A percentile compares a stretch with the other conserved stretches of the same genome.
phyloP scores from a whole-genome alignment of 2,797 vertebrate genomes.

The Siniperca scherzeri region DNA sequence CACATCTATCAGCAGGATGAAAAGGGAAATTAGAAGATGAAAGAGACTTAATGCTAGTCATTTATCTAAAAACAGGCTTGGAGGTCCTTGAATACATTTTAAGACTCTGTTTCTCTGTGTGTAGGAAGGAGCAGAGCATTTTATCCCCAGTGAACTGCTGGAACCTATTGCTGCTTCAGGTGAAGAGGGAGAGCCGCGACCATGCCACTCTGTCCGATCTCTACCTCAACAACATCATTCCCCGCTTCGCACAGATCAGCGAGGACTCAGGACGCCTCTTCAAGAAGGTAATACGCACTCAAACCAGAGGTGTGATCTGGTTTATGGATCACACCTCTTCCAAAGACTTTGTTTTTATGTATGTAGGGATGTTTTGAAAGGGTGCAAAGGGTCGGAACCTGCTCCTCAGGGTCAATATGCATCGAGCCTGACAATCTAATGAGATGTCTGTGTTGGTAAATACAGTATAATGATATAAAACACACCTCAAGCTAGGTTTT shows the following conservation, averaged over 20 bases:
- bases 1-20: slow-evolving; percentile 15
- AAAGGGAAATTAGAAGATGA: slow-evolving; percentile 41
- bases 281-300: slow-evolving; percentile 72
- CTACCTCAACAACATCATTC: slow-evolving; percentile 99
- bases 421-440: not conserved
- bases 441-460: not conserved
- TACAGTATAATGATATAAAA: not conserved
- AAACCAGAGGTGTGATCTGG: not conserved
- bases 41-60: slow-evolving; percentile 22
- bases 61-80: slow-evolving; percentile 25
- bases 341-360: not conserved
- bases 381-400: not conserved
- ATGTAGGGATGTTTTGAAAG: not conserved
- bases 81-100: slow-evolving; percentile 3
- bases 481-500: not conserved
- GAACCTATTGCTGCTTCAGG: slow-evolving; percentile 96
- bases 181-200: slow-evolving; percentile 97
- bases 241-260: slow-evolving; percentile 97
- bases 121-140: slow-evolving; percentile 95
- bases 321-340: not conserved
- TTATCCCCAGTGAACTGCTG: slow-evolving; percentile 97
- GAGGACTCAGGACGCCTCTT: slow-evolving; percentile 97
- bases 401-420: not conserved
- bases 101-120: slow-evolving; percentile 24
- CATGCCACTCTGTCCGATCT: slow-evolving; percentile 98